Evolutionary conservation across 2,888 invertebrate species (phyloP).

Genomic region (Geophilus truncorum): DNA sequence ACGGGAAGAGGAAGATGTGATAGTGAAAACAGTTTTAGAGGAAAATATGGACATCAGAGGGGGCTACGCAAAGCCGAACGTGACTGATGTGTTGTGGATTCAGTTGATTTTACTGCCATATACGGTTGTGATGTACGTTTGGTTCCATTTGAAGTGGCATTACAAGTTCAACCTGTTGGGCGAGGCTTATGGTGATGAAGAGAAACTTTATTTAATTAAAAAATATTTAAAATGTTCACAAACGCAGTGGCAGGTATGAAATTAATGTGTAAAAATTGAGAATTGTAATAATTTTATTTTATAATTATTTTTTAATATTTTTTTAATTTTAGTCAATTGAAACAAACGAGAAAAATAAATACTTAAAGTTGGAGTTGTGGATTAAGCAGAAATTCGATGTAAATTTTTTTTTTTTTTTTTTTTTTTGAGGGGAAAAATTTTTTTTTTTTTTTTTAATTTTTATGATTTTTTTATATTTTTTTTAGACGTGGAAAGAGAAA

Average conservation of each 20-base stretch:
- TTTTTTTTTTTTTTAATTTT: not conserved
- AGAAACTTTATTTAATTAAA: conserved; percentile 77
- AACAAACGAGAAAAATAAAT: conserved; percentile 67
- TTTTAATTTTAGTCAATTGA: conserved; percentile 57
- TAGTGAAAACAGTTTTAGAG: conserved; percentile 75
- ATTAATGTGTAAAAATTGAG: not conserved
- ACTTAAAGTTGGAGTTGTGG: conserved; percentile 73
- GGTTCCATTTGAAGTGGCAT: conserved; percentile 74
- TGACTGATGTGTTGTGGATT: conserved; percentile 73
- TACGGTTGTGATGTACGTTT: conserved; percentile 62
- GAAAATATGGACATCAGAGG: conserved; percentile 92
- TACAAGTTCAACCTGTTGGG: conserved; percentile 70
- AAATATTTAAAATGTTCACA: conserved; percentile 61
- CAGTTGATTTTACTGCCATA: conserved; percentile 76
- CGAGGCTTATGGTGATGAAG: conserved; percentile 72
- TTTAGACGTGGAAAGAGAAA: conserved; percentile 65
- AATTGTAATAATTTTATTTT: not conserved
- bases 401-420: conserved; percentile 39
- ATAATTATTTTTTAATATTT: not conserved
- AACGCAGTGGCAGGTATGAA: conserved; percentile 53
- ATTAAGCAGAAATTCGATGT: conserved; percentile 67
- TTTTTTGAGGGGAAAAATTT: not conserved
- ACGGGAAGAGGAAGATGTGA: conserved; percentile 71
- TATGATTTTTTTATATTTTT: not conserved
- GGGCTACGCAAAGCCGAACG: conserved; percentile 78